These are phyloP conservation scores for Clunio marinus DNA, from an alignment of 2,888 invertebrate genomes.

Conservation along the genomic window DNA sequence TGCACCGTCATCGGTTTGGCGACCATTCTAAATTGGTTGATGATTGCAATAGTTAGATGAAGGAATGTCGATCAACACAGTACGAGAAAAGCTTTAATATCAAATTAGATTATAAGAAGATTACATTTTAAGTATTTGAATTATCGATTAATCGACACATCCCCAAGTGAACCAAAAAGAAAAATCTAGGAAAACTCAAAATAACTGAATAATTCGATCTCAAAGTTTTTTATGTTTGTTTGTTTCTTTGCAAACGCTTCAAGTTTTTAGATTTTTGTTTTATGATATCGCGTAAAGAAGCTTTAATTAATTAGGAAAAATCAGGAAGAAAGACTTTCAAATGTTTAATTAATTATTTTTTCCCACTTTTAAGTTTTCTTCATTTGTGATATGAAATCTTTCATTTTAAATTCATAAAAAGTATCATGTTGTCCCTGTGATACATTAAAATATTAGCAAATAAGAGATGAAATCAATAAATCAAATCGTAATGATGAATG, in stretches of 20 bases:
- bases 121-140: constrained; percentile 30
- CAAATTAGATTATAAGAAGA: constrained; percentile 19
- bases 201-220: constrained; percentile 36
- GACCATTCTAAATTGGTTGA: constrained; percentile 33
- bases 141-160: not conserved
- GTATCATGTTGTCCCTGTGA: constrained; percentile 21
- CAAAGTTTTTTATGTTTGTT: constrained; percentile 5
- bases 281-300: constrained; percentile 5
- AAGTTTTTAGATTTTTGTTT: constrained; percentile 29
- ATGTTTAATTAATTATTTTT: constrained; percentile 26
- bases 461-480: constrained; percentile 28
- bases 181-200: constrained; percentile 34
- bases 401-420: not conserved
- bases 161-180: constrained; percentile 39
- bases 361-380: not conserved
- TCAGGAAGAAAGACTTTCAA: constrained; percentile 9
- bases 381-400: constrained; percentile 28
- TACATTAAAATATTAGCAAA: constrained; percentile 17
- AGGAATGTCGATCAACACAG: not conserved
- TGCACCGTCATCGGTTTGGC: constrained; percentile 27
- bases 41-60: constrained; percentile 9
- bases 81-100: constrained; percentile 30
- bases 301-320: constrained; percentile 23
- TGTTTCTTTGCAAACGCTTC: not conserved
- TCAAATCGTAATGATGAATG: constrained; percentile 29